These are phyloP conservation scores for Acanthurus tractus DNA, from an alignment of 2,797 vertebrate genomes.

Conservation along the genomic window DNA sequence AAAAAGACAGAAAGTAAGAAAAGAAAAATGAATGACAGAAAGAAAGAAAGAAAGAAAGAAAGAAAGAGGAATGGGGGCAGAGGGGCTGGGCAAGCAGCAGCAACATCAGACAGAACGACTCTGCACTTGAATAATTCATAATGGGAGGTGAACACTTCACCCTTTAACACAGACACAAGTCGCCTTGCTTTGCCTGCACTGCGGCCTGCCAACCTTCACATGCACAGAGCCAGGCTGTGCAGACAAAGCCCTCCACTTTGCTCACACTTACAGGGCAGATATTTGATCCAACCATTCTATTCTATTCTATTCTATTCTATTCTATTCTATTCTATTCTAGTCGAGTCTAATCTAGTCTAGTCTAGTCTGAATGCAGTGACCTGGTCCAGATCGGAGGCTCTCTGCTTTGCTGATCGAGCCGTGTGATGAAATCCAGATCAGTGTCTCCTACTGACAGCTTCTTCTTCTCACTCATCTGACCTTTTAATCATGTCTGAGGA, in stretches of 20 bases:
- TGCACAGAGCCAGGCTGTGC: conserved; percentile 46
- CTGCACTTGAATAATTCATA: conserved; percentile 87
- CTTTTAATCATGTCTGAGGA: conserved; percentile 34
- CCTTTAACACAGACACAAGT: conserved; percentile 84
- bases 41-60: conserved; percentile 39
- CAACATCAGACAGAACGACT: conserved; percentile 83
- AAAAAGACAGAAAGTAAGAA: conserved; percentile 40
- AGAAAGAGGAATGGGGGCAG: conserved; percentile 71
- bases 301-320: no score
- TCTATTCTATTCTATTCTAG: no score
- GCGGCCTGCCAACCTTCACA: conserved; percentile 76
- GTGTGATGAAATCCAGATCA: conserved; percentile 25
- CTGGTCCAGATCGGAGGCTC: conserved; percentile 25
- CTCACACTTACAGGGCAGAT: neutral
- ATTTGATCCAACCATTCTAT: neutral
- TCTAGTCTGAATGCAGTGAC: neutral
- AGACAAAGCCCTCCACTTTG: conserved; percentile 35
- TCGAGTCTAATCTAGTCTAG: neutral
- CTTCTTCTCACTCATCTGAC: conserved; percentile 20
- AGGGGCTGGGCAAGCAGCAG: conserved; percentile 72
- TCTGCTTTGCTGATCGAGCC: conserved; percentile 32
- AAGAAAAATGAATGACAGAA: conserved; percentile 33
- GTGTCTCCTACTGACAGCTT: conserved; percentile 25
- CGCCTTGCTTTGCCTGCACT: conserved; percentile 77
- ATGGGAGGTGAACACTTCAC: conserved; percentile 87